These are phyloP conservation scores for Thamnaconus septentrionalis DNA, from an alignment of 2,113 vertebrate species.

Conservation along the genomic window DNA sequence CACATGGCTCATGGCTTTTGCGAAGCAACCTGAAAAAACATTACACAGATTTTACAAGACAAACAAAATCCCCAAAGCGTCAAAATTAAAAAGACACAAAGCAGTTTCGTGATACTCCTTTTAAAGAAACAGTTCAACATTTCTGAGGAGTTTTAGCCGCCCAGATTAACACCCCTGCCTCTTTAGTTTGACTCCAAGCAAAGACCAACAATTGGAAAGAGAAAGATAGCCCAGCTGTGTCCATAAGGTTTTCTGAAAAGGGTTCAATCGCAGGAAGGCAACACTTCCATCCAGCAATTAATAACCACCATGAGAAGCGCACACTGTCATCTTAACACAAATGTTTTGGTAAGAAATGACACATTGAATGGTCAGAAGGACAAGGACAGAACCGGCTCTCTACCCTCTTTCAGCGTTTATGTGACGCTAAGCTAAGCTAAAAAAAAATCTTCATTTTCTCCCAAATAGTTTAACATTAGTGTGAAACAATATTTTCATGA, in stretches of 20 bases:
- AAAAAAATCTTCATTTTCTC: too few species aligned
- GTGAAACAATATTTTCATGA: conserved; percentile 9
- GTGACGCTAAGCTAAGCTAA: too few species aligned
- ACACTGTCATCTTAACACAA: too few species aligned
- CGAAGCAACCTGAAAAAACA: conserved; percentile 3
- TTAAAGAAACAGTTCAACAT: conserved; percentile 9
- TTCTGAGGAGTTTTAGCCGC: conserved; percentile 5
- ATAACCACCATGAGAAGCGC: too few species aligned
- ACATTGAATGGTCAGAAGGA: too few species aligned
- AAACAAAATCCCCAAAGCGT: neutral
- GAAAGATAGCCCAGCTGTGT: too few species aligned
- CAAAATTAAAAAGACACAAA: conserved; percentile 10
- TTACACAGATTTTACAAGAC: conserved; percentile 11
- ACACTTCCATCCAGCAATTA: neutral
- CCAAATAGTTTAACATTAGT: neutral
- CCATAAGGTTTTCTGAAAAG: neutral
- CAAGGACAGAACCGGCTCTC: too few species aligned
- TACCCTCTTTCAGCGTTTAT: too few species aligned
- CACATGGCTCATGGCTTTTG: too few species aligned
- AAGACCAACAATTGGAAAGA: too few species aligned
- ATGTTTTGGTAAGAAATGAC: too few species aligned
- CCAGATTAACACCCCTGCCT: neutral
- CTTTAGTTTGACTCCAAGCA: neutral
- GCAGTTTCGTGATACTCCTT: conserved; percentile 18
- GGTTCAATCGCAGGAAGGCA: neutral